Base-by-base conservation (phyloP, 2,888 invertebrate species). In the Cheilosia vernalis region DNA sequence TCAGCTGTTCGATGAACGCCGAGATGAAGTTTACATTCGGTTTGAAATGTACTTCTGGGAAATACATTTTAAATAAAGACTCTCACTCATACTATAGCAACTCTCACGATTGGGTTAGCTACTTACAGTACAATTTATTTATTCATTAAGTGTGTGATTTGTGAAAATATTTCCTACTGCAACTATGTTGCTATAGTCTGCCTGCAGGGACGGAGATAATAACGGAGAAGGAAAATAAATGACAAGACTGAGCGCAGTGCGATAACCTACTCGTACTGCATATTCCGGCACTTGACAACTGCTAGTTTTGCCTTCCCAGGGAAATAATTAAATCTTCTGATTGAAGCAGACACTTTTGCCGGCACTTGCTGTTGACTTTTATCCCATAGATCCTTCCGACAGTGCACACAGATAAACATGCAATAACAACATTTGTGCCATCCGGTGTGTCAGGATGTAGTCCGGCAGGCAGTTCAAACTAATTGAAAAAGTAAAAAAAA, bases 301-400 rank as follows among this genome's bases (percentile, higher is more conserved):
- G 60, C 37, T 60, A 33, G 74, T 44, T 56, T 33, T 72, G 37
- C 21, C 53, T 67, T 72, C 40, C 17, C 42, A 40, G 47, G 49
- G 64, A 63, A 67, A 78, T 78, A 83, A 83, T 78, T 83, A 83
- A 83, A 78, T 78, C 72, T 73, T 83, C 67, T 63, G 49, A 78
- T 78, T 78, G 66, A 72, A 63, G 67, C 72, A 78, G 60, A 77
- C 72, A 83, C 83, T 78, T 78, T 73, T 47, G 53, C 40, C 24
- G 72, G 19, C 72, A 77, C 61, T 55, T 78, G 78, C 42, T 42
- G 78, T 67, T 78, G 67, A 72, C 82, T 83, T 78, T 58, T 51
- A 60, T 70, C 63, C 64, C 60, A 19, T 55, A 56, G 66, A 66
- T 78, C 61, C 72, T 49, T 72, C 77, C 77, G 64, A 61, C 67